Conservation (phyloP, 2,888 invertebrate genomes). For the Dorcus parallelipipedus region DNA sequence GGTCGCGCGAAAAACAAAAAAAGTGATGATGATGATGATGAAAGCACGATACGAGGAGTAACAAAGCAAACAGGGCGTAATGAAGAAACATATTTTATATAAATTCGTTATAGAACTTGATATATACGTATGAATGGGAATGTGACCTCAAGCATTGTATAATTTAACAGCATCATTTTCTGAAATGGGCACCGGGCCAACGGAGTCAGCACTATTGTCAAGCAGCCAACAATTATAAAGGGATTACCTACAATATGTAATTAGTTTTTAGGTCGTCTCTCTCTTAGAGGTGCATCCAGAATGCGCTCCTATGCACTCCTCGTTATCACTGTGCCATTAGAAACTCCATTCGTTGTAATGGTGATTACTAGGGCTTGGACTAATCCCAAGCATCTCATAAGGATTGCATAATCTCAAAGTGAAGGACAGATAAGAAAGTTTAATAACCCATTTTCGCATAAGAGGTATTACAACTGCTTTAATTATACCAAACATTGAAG, state of each 20-base stretch:
- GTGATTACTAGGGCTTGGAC: constrained; percentile 26
- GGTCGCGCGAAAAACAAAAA: no score
- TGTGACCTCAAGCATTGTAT: constrained; percentile 26
- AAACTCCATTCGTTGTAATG: constrained; percentile 28
- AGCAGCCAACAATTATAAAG: constrained; percentile 43
- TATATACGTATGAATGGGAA: constrained; percentile 23
- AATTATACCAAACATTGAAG: not conserved
- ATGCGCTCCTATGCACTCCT: constrained; percentile 26
- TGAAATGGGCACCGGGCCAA: constrained; percentile 34
- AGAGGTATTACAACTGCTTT: no score
- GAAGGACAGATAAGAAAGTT: no score
- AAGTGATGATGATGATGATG: no score
- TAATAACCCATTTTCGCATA: no score
- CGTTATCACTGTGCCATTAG: constrained; percentile 29
- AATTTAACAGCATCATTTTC: constrained; percentile 31
- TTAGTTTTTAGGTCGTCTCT: constrained; percentile 35
- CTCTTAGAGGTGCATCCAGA: constrained; percentile 12
- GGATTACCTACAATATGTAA: constrained; percentile 45
- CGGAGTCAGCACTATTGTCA: constrained; percentile 38
- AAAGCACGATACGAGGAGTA: not conserved
- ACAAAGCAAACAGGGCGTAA: constrained; percentile 9
- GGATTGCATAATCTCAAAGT: not conserved
- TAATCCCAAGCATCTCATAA: constrained; percentile 7
- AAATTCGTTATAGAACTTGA: constrained; percentile 13
- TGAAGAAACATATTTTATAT: constrained; percentile 17